Base-by-base conservation (phyloP, 2,113 vertebrate species). In the Pristiophorus japonicus region DNA sequence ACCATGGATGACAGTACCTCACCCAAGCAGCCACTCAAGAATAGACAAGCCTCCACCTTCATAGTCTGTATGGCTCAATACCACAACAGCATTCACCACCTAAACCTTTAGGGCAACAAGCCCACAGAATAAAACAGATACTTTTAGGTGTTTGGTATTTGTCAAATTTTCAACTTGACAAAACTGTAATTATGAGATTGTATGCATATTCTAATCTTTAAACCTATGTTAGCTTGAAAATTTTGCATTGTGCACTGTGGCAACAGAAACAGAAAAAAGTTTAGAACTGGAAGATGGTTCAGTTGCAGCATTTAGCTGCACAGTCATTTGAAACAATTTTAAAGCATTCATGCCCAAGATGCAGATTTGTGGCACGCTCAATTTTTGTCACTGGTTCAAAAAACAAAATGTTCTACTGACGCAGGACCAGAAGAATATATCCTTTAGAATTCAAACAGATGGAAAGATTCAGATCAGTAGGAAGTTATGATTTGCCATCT, bases 381-480 rank as follows among this genome's bases (percentile, higher is more conserved):
- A 20, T 63, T 63, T 90, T 91, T 91, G 88, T 81, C 42, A 42
- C 38, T 6, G 4, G 14, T 63, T 63, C 34, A 92, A 62, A 62
- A 27, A 91, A 63, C 18, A 65, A 0, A 87, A 65, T 38, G 55
- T n/a, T 63, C 55, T 5, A 63, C 14, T 91, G 55, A 91, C 3
- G 14, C 30, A 91, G n/a, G n/a, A n/a, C 20, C 34, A 81, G 34
- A 63, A 34, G 7, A 30, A 63, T 38, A 88, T 38, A 20, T 42
- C 16, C 18, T 63, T 92, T 92, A 92, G 62, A 91, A 92, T 92
- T 92, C 59, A 92, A 63, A 92, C 38, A 38, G 34, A 63, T n/a
- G 87, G 87, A 22, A 92, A 62, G 1, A 63, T 92, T 38, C 88
- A 90, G 27, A 90, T 55, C 24, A 38, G 55, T 63, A 14, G 47